Evolutionary conservation across 1,140 invertebrate species (phyloP).

Genomic region (Aphaenogaster rudis): DNA sequence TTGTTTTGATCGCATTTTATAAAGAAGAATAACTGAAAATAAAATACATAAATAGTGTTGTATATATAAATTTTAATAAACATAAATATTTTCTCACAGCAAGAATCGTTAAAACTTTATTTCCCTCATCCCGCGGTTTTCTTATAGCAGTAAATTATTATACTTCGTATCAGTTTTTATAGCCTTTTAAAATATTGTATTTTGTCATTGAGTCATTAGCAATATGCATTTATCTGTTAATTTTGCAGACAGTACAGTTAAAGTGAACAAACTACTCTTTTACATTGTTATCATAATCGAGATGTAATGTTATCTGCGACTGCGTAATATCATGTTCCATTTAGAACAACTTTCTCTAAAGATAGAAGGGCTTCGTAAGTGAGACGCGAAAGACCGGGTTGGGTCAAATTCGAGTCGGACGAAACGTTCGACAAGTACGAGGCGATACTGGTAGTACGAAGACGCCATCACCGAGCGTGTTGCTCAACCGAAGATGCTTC

Average conservation of each 20-base stretch:
- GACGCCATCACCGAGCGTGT: background rate
- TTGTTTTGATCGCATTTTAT: too few relatives aligned
- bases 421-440: background rate
- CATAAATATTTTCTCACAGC: too few relatives aligned
- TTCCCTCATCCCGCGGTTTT: too few relatives aligned
- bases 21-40: too few relatives aligned
- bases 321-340: constrained; percentile 10
- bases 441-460: background rate
- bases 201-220: too few relatives aligned
- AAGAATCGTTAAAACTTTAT: too few relatives aligned
- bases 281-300: background rate
- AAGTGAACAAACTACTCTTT: background rate
- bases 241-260: background rate
- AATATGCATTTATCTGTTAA: background rate
- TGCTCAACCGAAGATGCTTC: constrained; percentile 10
- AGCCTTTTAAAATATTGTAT: too few relatives aligned
- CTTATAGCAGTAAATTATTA: too few relatives aligned
- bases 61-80: too few relatives aligned
- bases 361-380: background rate
- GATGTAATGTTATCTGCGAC: background rate
- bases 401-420: background rate
- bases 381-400: background rate
- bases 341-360: constrained; percentile 28
- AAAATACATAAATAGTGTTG: too few relatives aligned
- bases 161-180: too few relatives aligned